Evolutionary conservation across 2,888 invertebrate species (phyloP), one percentile per base, ranked within the genome.

Genomic region (Epirrhoe tristata): DNA sequence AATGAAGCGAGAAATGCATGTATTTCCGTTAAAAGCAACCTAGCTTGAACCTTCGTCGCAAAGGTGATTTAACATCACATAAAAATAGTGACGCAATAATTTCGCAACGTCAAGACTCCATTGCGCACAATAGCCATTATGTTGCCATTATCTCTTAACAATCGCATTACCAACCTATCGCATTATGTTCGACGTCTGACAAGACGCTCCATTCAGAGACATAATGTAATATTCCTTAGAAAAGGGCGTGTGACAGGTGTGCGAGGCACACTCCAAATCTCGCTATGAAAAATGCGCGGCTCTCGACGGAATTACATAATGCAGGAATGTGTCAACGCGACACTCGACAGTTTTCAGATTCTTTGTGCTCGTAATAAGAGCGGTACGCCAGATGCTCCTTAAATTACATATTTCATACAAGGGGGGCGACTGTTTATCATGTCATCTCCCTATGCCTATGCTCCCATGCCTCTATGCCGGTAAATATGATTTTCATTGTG

Each of bases 401-500:
- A 81, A 80, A 79, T 81, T 76, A 81, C 80, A 81, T 82, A 83
- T 80, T 78, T 75, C 74, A 73, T 85, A 85, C 81, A 84, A 79
- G 59, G 80, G 83, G 83, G 85, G 83, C 83, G 85, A 62, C 59
- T 89, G 86, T 89, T 88, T 90, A 87, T 90, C 88, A 87, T 84
- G 86, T 81, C 82, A 83, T 84, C 84, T 84, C 71, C 83, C 81
- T 84, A 81, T 83, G 81, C 82, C 69, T 84, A 81, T 84, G 81
- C 82, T 52, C 36, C 58, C 34, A n/a, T 63, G 62, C 67, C 67
- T 67, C 74, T 64, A 62, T 61, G 58, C 68, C 64, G 78, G 86
- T 87, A 87, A 89, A 89, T 90, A 90, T 89, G 88, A 89, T 89
- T 89, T 87, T 86, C 86, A 89, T 88, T 90, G 87, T 88, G 75